phyloP scores from a whole-genome alignment of 2,113 vertebrate species.

The Brienomyrus brachyistius region DNA sequence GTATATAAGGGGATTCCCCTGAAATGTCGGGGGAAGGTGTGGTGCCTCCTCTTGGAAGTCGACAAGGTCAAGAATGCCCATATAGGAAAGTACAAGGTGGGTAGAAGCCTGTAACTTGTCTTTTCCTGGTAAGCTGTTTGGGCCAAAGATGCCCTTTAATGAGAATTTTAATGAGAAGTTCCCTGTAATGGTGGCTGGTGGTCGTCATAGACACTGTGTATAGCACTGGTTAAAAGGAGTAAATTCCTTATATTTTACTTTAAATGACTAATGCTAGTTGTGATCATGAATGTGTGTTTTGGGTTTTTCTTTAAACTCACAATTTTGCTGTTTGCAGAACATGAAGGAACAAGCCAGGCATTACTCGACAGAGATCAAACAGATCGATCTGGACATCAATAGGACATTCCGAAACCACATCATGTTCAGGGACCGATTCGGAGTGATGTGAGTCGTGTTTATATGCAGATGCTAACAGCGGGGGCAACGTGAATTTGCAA shows the following conservation, averaged over 20 bases:
- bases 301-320: background rate
- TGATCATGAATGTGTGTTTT: background rate
- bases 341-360: conserved; percentile 77
- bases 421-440: conserved; percentile 86
- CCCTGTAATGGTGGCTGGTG: background rate
- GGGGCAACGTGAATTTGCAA: background rate
- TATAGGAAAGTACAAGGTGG: conserved; percentile 75
- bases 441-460: conserved; percentile 71
- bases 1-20: conserved; percentile 88
- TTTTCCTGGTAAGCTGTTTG: background rate
- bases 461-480: background rate
- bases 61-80: conserved; percentile 74
- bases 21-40: conserved; percentile 82
- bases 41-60: conserved; percentile 76
- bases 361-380: conserved; percentile 76
- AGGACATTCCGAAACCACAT: conserved; percentile 84
- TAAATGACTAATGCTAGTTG: background rate
- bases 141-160: background rate
- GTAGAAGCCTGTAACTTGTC: background rate
- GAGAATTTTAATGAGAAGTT: background rate
- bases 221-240: background rate
- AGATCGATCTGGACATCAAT: conserved; percentile 86
- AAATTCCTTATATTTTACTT: background rate
- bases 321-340: conserved; percentile 52
- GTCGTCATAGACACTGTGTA: background rate